Base-by-base conservation (phyloP, 2,888 invertebrate genomes). In the Archaeoteleia sp. region DNA sequence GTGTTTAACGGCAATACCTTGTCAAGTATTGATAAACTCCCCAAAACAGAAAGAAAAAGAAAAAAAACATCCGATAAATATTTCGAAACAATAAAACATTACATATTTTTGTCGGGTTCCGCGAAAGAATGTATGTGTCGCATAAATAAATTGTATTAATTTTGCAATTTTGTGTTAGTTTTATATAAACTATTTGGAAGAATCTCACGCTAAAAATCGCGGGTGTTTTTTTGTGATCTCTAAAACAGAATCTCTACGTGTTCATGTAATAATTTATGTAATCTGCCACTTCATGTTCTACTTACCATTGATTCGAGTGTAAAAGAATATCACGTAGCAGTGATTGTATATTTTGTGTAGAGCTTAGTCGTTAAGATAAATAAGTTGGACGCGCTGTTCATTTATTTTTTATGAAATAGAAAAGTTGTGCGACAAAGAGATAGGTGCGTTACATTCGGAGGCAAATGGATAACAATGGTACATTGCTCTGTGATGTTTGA, bases 291-390 rank as follows among this genome's bases (percentile, higher is more conserved):
- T 65, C 54, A 39, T 57, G 37, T 42, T 60, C 17, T 63, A 69
- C 68, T 69, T 63, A 69, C 63, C 23, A 60, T 55, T 54, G 48
- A 55, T 46, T 69, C 39, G 60, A 61, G 61, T 61, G 65, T 65
- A 65, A 55, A 63, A 68, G 61, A 49, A 45, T 65, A 55, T 55
- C 49, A 60, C 32, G 49, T 63, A 63, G 60, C 20, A 30, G 63
- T 57, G 63, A 58, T 54, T 68, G 68, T 68, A 68, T 63, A 68
- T 68, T 67, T 67, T 66, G 62, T 66, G 55, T 61, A 62, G 67
- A 61, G 8, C 25, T 57, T 62, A 67, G 67, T 29, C 46, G 15
- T 49, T 57, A 60, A 62, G 57, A 35, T 57, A 51, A 45, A 67
- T 54, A 43, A 55, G 34, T 54, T 45, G 29, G 43, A 45, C 37